Evolutionary conservation across 2,888 invertebrate genomes (phyloP), one percentile per base, ranked within the genome.

Genomic region (Andricus quercusramuli): DNA sequence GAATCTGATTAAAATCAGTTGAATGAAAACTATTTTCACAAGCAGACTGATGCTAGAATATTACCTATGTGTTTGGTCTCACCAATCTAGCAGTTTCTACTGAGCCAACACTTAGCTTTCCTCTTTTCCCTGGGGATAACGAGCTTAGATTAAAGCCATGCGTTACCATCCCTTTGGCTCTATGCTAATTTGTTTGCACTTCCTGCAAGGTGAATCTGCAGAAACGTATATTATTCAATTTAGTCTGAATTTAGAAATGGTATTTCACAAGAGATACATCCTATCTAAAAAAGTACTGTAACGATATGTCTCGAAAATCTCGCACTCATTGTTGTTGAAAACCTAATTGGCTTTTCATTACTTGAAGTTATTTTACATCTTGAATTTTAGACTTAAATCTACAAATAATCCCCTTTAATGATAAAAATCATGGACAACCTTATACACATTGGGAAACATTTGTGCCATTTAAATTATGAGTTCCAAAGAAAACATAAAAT

Each of bases 111-210:
- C 32, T 74, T 20, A 51, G 5, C 11, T 56, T 74, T 56, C 15
- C 56, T n/a, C 51, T 47, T n/a, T 74, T 32, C 74, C 74, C 32
- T n/a, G n/a, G 74, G 74, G 74, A 74, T 56, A 74, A 56, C 51
- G 15, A 74, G 32, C 56, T 74, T 32, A 74, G 51, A 74, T 74
- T 74, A 56, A 56, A 74, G 56, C 74, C 13, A 29, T 74, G 74
- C 51, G 13, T 32, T 32, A 32, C 32, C 56, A 74, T 56, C 51
- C 51, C 56, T 56, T 56, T 56, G 56, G 56, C 32, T 56, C 6
- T 29, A 74, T 74, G 74, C 29, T 74, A 74, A 74, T 74, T 74
- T 51, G 56, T 74, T 74, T 74, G 56, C 32, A 32, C 13, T n/a
- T 32, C 56, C 56, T 32, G 25, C 22, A 29, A 62, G 6, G 62